Conservation (phyloP, 2,888 invertebrate species). For the Drosophila melanosoma region DNA sequence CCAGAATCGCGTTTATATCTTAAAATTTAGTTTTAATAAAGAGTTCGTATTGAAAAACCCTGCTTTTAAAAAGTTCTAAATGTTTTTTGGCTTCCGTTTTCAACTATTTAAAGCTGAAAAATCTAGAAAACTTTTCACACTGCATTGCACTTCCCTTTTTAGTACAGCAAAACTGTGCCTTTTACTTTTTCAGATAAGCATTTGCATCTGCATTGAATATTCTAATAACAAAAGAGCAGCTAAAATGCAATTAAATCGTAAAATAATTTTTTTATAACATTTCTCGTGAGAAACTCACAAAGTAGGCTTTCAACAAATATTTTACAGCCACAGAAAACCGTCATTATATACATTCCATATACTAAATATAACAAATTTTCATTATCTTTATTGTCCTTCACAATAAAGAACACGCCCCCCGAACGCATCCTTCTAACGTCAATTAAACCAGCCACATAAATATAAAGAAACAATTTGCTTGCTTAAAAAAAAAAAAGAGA, state of each 20-base stretch:
- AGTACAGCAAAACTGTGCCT: not conserved
- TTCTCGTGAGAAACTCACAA: not conserved
- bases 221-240: not conserved
- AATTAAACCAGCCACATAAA: slow-evolving; percentile 72
- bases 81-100: not conserved
- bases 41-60: not conserved
- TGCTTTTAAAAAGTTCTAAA: not conserved
- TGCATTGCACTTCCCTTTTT: not conserved
- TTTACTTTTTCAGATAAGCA: not conserved
- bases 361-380: slow-evolving; percentile 35
- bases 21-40: not conserved
- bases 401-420: not conserved
- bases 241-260: not conserved
- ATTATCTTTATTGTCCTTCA: slow-evolving; percentile 59
- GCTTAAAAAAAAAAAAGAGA: slow-evolving; percentile 24
- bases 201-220: not conserved
- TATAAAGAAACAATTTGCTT: slow-evolving; percentile 64
- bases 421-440: slow-evolving; percentile 26
- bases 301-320: slow-evolving; percentile 1
- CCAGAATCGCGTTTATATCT: not conserved
- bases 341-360: slow-evolving; percentile 10
- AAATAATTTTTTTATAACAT: not conserved
- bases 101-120: not conserved
- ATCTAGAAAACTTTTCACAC: not conserved
- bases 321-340: not conserved